Conservation (phyloP, 2,113 vertebrate genomes). For the Gnathonemus longibarbis region DNA sequence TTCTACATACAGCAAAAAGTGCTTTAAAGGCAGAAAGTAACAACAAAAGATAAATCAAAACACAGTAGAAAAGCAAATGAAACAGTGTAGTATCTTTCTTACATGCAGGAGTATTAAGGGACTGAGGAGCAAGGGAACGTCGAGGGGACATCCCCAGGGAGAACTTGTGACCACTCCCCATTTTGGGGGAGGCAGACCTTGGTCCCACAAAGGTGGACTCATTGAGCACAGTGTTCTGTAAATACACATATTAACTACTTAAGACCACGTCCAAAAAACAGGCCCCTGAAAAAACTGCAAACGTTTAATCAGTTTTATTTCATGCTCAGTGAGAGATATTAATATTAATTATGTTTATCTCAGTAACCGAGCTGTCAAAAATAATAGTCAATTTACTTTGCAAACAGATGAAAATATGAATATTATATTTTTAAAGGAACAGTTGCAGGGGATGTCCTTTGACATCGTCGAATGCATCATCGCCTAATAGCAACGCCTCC, state of each 20-base stretch:
- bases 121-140: slow-evolving; percentile 38
- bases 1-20: neutral
- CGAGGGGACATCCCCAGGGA: slow-evolving; percentile 39
- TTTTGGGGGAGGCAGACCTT: slow-evolving; percentile 50
- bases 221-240: slow-evolving; percentile 31
- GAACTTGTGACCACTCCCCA: slow-evolving; percentile 31
- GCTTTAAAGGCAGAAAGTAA: neutral
- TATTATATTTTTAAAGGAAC: neutral
- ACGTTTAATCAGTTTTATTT: neutral
- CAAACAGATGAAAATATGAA: neutral
- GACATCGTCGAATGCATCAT: neutral
- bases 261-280: neutral
- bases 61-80: neutral
- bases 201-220: slow-evolving; percentile 37
- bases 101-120: slow-evolving; percentile 34
- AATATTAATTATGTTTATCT: neutral
- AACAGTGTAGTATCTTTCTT: slow-evolving; percentile 12
- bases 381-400: neutral
- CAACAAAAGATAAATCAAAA: neutral
- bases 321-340: neutral
- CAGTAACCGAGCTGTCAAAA: neutral
- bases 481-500: neutral
- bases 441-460: neutral
- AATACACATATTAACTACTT: neutral
- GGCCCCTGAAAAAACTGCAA: neutral